Base-by-base conservation (phyloP, 2,113 vertebrate genomes). In the Lethenteron camtschaticum region DNA sequence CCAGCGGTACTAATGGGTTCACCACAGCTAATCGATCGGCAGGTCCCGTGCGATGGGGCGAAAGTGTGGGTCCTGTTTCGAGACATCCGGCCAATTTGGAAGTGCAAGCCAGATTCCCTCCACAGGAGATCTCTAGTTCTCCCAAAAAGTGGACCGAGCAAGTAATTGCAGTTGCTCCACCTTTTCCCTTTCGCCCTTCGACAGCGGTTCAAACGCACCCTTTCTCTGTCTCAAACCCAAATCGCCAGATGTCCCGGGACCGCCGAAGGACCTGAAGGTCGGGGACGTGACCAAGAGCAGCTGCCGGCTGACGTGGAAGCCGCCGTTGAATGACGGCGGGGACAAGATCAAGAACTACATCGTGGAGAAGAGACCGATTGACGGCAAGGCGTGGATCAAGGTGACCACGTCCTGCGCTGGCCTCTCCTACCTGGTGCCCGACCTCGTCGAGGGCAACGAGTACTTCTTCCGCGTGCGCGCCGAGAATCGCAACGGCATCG, bases 361-460 rank as follows among this genome's bases (percentile, higher is more conserved):
- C 70, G 83, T 99, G 16, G 94, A 99, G 78, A 90, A 88, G 78
- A 96, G 86, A 77, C 86, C 85, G 1, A 84, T 89, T 69, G 79
- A 81, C 71, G 89, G 90, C 70, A 99, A 92, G 77, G 90, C 92
- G 72, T 99, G 94, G 94, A 91, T 89, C 12, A 99, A 88, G 80
- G 92, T 95, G 56, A 95, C 89, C 78, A 73, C 87, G 41, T 78
- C 85, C 69, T 99, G 90, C 78, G 80, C 82, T 14, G 80, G 84
- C 73, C 90, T 88, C 73, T 85, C 90, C 11, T 83, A 87, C 75
- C 78, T 89, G 71, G 85, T 96, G 13, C 79, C 87, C 20, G 89
- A 99, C 76, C 86, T 99, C 58, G 81, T 86, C 75, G 77, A 81
- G 11, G 90, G 88, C 55, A 82, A 96, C 74, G 86, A 96, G 4